Evolutionary conservation across 2,888 invertebrate genomes (phyloP), one percentile per base, ranked within the genome.

Genomic region (Limnephilus marmoratus): DNA sequence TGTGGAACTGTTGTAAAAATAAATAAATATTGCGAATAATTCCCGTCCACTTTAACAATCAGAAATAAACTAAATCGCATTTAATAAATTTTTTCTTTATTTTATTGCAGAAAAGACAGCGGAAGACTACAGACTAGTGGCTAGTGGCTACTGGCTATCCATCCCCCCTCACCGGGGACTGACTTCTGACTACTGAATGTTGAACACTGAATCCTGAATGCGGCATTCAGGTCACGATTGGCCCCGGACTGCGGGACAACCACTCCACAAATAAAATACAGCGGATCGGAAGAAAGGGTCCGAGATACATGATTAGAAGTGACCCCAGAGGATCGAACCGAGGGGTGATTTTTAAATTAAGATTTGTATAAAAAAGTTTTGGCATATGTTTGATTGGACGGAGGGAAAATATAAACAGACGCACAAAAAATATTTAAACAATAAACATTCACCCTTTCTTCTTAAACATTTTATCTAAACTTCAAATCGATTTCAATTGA

Each of bases 241-340:
- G 34, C 88, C 86, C 93, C 89, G 89, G 90, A 91, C 93, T 92
- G 81, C 92, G 92, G 93, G 90, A 92, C 93, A 93, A 89, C 83
- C 80, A 90, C 90, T 92, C 85, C 85, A 68, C 91, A 91, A 93
- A 93, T 92, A 93, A 92, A 93, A 93, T 92, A 93, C 93, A 93
- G 91, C 91, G 91, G 90, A 91, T 83, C 89, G 92, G 88, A 93
- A 90, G 91, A 92, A 90, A 86, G 87, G 91, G 88, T 85, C 86
- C 91, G 85, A 68, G 81, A 93, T 93, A 93, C 92, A 93, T 93
- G 93, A 93, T 93, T 92, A 93, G 89, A 89, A 89, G 89, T 81
- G 80, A 41, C 85, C 91, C 91, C 82, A 29, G 81, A 49, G 91
- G 53, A 90, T 37, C 24, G 15, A 81, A 34, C 88, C 7, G 31